Percentiles rank a stretch among this genome's conserved stretches.
phyloP scores from a whole-genome alignment of 1,140 invertebrate species.

The Coenobita brevimanus region DNA sequence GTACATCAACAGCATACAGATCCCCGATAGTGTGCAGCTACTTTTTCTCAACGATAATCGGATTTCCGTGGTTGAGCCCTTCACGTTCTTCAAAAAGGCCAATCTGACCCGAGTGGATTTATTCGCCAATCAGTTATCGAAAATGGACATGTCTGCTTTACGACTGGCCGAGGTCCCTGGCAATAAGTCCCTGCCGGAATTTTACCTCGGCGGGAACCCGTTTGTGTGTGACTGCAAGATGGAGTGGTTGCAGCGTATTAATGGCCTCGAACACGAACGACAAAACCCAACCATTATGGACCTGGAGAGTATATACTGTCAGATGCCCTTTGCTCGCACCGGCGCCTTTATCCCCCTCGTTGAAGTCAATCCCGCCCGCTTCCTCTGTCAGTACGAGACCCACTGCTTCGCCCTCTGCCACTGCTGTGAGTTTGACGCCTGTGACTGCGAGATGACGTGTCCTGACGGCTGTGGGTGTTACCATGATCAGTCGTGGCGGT shows the following conservation, averaged over 20 bases:
- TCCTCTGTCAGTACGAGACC: slow-evolving; percentile 92
- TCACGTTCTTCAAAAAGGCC: slow-evolving; percentile 87
- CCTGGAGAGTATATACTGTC: slow-evolving; percentile 91
- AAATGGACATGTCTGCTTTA: slow-evolving; percentile 86
- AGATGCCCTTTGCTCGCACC: slow-evolving; percentile 88
- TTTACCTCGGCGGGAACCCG: slow-evolving; percentile 90
- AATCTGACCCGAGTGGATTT: slow-evolving; percentile 89
- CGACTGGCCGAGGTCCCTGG: slow-evolving; percentile 82
- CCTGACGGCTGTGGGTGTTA: slow-evolving; percentile 94
- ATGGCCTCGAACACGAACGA: slow-evolving; percentile 78
- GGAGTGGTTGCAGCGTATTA: slow-evolving; percentile 90
- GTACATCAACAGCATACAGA: slow-evolving; percentile 78
- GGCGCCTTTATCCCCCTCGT: slow-evolving; percentile 81
- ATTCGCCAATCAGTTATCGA: slow-evolving; percentile 88
- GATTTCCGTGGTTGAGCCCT: slow-evolving; percentile 80
- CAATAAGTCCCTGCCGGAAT: slow-evolving; percentile 83
- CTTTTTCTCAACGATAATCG: slow-evolving; percentile 89
- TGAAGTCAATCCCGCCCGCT: slow-evolving; percentile 88
- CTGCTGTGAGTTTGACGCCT: slow-evolving; percentile 95
- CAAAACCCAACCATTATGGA: slow-evolving; percentile 93
- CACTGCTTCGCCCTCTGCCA: slow-evolving; percentile 95
- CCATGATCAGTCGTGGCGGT: slow-evolving; percentile 94
- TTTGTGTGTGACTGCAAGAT: slow-evolving; percentile 83
- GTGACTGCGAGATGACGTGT: slow-evolving; percentile 91
- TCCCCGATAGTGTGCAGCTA: slow-evolving; percentile 85